Conservation (phyloP, 2,888 invertebrate species). For the Cephus nigrinus region DNA sequence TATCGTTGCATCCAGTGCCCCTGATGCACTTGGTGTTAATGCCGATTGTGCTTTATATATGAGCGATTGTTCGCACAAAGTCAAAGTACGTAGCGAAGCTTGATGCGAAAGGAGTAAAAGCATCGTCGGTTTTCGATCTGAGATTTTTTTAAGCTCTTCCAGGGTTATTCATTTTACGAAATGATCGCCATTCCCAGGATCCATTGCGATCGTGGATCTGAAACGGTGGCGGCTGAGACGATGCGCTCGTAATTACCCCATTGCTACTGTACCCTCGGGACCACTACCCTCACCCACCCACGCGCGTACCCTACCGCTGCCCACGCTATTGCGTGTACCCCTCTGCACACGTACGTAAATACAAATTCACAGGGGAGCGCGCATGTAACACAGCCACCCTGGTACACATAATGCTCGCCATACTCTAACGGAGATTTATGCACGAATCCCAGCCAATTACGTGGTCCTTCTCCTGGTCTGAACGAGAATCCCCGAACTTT, state of each 20-base stretch:
- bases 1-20: background rate
- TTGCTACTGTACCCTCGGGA: slow-evolving; percentile 51
- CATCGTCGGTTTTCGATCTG: background rate
- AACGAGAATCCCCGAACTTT: background rate
- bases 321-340: background rate
- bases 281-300: slow-evolving; percentile 26
- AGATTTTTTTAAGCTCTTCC: background rate
- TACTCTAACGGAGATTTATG: slow-evolving; percentile 38
- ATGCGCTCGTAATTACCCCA: slow-evolving; percentile 54
- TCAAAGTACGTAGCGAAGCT: background rate
- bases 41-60: background rate
- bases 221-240: slow-evolving; percentile 42
- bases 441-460: background rate
- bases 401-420: slow-evolving; percentile 34
- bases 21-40: background rate
- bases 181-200: slow-evolving; percentile 29
- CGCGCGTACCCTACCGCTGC: slow-evolving; percentile 28
- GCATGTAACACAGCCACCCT: background rate
- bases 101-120: background rate
- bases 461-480: background rate
- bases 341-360: background rate
- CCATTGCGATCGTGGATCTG: slow-evolving; percentile 54
- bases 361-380: slow-evolving; percentile 11
- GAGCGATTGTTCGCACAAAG: background rate
- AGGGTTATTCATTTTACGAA: background rate